Evolutionary conservation across 1,140 invertebrate species (phyloP).

Genomic region (Meloidogyne exigua): DNA sequence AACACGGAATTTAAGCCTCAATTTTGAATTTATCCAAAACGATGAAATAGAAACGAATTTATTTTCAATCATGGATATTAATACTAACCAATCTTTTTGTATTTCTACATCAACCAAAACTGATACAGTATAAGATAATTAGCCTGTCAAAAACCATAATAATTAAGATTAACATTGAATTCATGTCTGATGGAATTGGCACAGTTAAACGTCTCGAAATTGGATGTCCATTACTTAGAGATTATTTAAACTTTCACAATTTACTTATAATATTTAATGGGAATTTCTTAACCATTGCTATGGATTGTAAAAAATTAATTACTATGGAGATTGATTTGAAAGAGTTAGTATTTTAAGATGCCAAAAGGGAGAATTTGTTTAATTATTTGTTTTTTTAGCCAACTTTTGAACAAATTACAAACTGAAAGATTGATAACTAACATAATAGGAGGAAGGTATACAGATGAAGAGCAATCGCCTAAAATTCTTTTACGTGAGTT

Average conservation of each 20-base stretch:
- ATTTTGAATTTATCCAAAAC: constrained; percentile 30
- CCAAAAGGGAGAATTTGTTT: not conserved
- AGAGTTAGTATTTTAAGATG: not conserved
- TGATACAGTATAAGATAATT: constrained; percentile 25
- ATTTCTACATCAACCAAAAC: constrained; percentile 31
- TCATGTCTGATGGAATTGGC: not conserved
- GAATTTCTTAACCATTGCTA: not conserved
- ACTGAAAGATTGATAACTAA: not conserved
- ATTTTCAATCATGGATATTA: constrained; percentile 10
- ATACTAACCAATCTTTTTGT: constrained; percentile 15
- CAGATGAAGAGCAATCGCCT: not conserved
- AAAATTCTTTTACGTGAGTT: not conserved
- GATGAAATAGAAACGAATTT: constrained; percentile 25
- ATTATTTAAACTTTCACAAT: not conserved
- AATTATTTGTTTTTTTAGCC: too few relatives aligned
- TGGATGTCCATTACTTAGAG: not conserved
- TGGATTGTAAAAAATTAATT: not conserved
- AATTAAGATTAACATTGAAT: not conserved
- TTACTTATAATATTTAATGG: not conserved
- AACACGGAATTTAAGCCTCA: constrained; percentile 28
- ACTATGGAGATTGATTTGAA: not conserved
- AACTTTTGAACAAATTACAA: too few relatives aligned
- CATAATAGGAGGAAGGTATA: not conserved
- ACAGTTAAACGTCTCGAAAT: not conserved
- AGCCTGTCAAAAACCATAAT: not conserved